A percentile compares a stretch with the other conserved stretches of the same genome.
These are phyloP conservation scores for Bibio marci DNA, from an alignment of 2,888 invertebrate species.

Conservation along the genomic window DNA sequence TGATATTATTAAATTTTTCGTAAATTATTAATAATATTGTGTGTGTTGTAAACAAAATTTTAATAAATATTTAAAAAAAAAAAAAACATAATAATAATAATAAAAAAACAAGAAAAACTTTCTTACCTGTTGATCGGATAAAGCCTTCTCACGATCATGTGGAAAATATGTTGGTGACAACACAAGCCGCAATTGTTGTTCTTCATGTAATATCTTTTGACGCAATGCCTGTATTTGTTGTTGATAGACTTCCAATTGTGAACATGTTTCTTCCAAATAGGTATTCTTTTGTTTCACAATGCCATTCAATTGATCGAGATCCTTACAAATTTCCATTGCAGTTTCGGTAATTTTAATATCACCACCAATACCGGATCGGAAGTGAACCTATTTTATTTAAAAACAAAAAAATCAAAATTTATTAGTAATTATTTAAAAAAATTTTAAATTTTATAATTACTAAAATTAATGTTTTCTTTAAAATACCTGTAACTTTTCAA, in stretches of 20 bases:
- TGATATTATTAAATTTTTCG: no score
- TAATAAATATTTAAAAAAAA: no score
- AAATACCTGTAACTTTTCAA: conserved; percentile 74
- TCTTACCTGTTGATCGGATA: conserved; percentile 78
- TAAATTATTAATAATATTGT: no score
- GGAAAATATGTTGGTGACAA: conserved; percentile 71
- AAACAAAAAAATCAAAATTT: neutral
- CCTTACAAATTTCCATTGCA: conserved; percentile 47
- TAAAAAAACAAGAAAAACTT: no score
- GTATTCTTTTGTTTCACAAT: conserved; percentile 23
- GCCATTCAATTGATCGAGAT: conserved; percentile 37
- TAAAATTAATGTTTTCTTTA: conserved; percentile 3
- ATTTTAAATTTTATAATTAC: conserved; percentile 5
- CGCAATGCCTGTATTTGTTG: conserved; percentile 72
- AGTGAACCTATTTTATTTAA: conserved; percentile 50
- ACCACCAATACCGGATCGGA: conserved; percentile 69
- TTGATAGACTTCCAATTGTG: conserved; percentile 76
- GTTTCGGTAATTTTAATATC: conserved; percentile 56
- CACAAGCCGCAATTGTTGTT: conserved; percentile 69
- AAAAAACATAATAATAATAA: no score
- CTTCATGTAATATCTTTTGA: conserved; percentile 69
- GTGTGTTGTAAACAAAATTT: no score
- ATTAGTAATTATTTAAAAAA: neutral
- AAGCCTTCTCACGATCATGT: conserved; percentile 64
- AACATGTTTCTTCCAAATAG: conserved; percentile 55